Evolutionary conservation across 2,888 invertebrate species (phyloP).

Genomic region (Clusia tigrina): DNA sequence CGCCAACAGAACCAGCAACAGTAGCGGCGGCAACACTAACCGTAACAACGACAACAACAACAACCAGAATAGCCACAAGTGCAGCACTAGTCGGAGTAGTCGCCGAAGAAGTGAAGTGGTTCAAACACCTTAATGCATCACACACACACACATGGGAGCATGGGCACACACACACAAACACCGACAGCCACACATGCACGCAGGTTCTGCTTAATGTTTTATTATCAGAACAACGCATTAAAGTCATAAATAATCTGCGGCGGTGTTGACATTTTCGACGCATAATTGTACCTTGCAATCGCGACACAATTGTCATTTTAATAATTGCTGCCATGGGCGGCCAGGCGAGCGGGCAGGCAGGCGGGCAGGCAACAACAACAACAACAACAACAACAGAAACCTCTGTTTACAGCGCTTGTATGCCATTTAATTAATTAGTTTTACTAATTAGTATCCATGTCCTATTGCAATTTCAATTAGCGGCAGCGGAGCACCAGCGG

Average conservation of each 20-base stretch:
- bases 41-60: too few relatives aligned
- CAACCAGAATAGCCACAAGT: not conserved
- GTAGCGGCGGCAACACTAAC: too few relatives aligned
- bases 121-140: too few relatives aligned
- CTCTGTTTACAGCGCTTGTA: conserved; percentile 17
- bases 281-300: not conserved
- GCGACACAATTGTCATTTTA: conserved; percentile 21
- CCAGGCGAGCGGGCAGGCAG: too few relatives aligned
- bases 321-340: conserved; percentile 38
- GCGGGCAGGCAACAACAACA: conserved; percentile 12
- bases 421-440: conserved; percentile 43
- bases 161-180: too few relatives aligned
- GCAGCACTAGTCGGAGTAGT: not conserved
- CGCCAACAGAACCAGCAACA: not conserved
- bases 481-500: not conserved
- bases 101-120: too few relatives aligned
- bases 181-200: not conserved
- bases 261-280: conserved; percentile 11
- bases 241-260: conserved; percentile 50
- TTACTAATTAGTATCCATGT: conserved; percentile 19
- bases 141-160: too few relatives aligned
- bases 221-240: conserved; percentile 31
- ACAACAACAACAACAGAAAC: not conserved
- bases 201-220: too few relatives aligned
- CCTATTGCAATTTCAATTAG: conserved; percentile 24